A percentile compares a stretch with the other conserved stretches of the same genome.
These are phyloP conservation scores for Nannobrachium achirus DNA, from an alignment of 2,113 vertebrate genomes.

Conservation along the genomic window DNA sequence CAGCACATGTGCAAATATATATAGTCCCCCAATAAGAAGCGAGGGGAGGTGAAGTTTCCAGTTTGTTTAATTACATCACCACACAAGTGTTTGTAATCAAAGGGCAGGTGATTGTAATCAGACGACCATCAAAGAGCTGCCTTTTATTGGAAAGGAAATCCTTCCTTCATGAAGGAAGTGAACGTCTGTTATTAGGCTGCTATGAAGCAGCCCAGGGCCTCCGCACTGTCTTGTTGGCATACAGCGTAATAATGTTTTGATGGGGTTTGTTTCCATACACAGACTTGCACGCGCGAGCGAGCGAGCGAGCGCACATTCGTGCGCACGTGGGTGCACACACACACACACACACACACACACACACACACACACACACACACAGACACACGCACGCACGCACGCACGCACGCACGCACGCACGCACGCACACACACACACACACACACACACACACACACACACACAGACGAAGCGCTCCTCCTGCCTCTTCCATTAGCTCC, in stretches of 20 bases:
- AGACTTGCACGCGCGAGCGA: no score
- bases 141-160: constrained; percentile 17
- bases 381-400: constrained; percentile 1
- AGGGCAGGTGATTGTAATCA: constrained; percentile 37
- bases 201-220: constrained; percentile 17
- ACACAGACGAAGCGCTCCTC: not conserved
- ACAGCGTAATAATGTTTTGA: constrained; percentile 28
- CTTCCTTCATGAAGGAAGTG: constrained; percentile 23
- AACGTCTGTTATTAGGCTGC: constrained; percentile 24
- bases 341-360: not conserved
- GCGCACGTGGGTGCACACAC: no score
- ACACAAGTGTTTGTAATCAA: constrained; percentile 48
- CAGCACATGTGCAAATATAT: no score
- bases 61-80: constrained; percentile 43
- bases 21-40: no score
- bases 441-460: not conserved
- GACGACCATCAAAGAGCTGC: constrained; percentile 34
- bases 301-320: no score
- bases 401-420: no score
- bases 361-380: constrained; percentile 1
- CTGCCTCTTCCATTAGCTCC: not conserved
- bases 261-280: no score
- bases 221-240: constrained; percentile 28
- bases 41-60: constrained; percentile 23
- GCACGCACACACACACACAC: not conserved